A percentile compares a stretch with the other conserved stretches of the same genome.
Conservation (phyloP, 1,140 invertebrate genomes). For the Trichonephila inaurata region DNA sequence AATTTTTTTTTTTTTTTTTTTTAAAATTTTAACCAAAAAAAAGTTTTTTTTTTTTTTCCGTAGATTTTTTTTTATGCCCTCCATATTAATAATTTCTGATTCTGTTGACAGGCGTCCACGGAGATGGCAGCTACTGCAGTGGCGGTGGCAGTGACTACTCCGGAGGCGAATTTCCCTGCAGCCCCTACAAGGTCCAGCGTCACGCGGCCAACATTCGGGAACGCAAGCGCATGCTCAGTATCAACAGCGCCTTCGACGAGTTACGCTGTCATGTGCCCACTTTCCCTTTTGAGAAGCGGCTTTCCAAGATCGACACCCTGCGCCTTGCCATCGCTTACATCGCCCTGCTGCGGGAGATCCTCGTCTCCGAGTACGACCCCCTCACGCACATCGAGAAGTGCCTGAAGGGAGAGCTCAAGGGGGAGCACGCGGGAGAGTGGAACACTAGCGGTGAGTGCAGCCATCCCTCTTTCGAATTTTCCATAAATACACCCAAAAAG, state of each 20-base stretch:
- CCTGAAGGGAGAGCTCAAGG: constrained; percentile 91
- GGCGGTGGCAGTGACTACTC: constrained; percentile 1
- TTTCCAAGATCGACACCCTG: constrained; percentile 96
- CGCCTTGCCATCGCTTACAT: constrained; percentile 97
- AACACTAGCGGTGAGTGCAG: constrained; percentile 93
- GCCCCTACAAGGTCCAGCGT: constrained; percentile 85
- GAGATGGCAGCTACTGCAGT: constrained; percentile 24
- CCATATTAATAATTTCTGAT: too few species aligned
- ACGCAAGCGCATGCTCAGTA: constrained; percentile 95
- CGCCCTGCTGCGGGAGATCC: constrained; percentile 92
- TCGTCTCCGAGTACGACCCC: constrained; percentile 92
- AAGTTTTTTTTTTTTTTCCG: too few species aligned
- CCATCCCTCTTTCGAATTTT: neutral
- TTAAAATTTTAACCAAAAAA: too few species aligned
- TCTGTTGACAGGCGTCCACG: constrained; percentile 12
- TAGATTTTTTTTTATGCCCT: too few species aligned
- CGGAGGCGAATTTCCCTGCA: constrained; percentile 37
- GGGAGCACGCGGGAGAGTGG: constrained; percentile 92
- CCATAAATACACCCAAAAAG: too few species aligned
- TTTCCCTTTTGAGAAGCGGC: constrained; percentile 94
- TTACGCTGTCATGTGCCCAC: constrained; percentile 95
- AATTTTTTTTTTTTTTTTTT: too few species aligned
- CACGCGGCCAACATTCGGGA: constrained; percentile 97
- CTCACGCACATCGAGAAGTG: constrained; percentile 96
- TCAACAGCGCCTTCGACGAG: constrained; percentile 96